Conservation (phyloP, 2,888 invertebrate genomes). For the Mythimna vitellina region DNA sequence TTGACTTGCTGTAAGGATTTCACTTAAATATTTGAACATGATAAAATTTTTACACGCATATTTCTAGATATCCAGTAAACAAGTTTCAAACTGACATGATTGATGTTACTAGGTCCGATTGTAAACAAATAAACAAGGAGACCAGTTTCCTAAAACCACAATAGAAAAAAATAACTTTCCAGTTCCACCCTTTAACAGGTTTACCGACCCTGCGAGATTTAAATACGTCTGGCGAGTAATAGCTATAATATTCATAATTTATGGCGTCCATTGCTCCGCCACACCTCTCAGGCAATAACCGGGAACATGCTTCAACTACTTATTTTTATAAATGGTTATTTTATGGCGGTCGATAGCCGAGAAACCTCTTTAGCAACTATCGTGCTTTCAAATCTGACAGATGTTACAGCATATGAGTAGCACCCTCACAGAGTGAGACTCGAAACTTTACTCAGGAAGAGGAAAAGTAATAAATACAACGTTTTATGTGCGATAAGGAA, state of each 20-base stretch:
- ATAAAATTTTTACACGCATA: too few relatives aligned
- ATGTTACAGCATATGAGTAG: constrained; percentile 17
- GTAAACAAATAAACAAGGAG: background rate
- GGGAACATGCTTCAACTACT: constrained; percentile 45
- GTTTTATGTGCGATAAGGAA: constrained; percentile 42
- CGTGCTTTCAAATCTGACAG: constrained; percentile 24
- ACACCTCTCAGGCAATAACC: constrained; percentile 44
- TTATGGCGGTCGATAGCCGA: constrained; percentile 31
- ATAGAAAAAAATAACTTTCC: constrained; percentile 13
- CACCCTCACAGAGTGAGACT: constrained; percentile 19
- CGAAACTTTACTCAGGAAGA: constrained; percentile 12
- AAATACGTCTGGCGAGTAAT: constrained; percentile 49
- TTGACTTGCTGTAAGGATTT: background rate
- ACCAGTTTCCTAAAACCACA: background rate
- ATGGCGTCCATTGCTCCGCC: constrained; percentile 46
- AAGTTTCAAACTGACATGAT: background rate
- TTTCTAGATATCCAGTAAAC: background rate
- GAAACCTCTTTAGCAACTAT: constrained; percentile 22
- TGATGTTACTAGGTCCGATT: background rate
- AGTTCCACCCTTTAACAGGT: constrained; percentile 29
- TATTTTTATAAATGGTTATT: constrained; percentile 46
- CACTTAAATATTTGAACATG: too few relatives aligned
- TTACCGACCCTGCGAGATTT: constrained; percentile 43
- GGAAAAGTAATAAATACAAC: constrained; percentile 42
- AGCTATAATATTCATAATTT: constrained; percentile 51